Base-by-base conservation (phyloP, 2,888 invertebrate species). In the Apamea epomidion region DNA sequence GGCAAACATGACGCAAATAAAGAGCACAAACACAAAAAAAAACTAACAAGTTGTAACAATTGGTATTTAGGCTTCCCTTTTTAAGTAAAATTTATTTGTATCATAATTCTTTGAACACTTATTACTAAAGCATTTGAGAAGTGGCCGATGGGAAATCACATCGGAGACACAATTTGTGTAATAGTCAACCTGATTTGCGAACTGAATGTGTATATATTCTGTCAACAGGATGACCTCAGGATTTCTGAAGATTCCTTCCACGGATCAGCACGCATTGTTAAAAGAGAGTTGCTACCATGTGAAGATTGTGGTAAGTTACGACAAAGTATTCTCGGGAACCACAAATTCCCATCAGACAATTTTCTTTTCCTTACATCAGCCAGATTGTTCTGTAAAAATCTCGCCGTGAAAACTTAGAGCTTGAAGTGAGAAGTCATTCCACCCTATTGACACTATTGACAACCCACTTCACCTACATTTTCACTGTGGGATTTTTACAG, bases 261-360 rank as follows among this genome's bases (percentile, higher is more conserved):
- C 29, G 48, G 76, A 54, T 71, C 70, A 18, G 7, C 75, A 25
- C 82, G 74, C 1, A 48, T 51, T 58, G 51, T 75, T 7, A 85
- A 83, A 79, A 90, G 87, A 78, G 87, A 87, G 32, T 67, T 94
- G 74, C 93, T 91, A 4, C 88, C 92, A 14, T 96, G 96, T 84
- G 91, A 93, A 90, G 94, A 96, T 82, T 96, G 96, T 81, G 93
- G 96, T 96, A 90, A 94, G 92, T 90, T 65, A 32, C 8, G 12
- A n/a, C 10, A 37, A n/a, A 14, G 42, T 16, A 45, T 48, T 42
- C 10, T 60, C 14, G 7, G 32, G 58, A 45, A 25, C 18, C 4
- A 10, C 16, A 25, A 10, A 45, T 32, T 65, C 6, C 18, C 7
- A 42, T 7, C 6, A 29, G 10, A 65, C 1, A 16, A 54, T 25